Evolutionary conservation across 2,888 invertebrate species (phyloP).

Genomic region (Entomobrya multifasciata): DNA sequence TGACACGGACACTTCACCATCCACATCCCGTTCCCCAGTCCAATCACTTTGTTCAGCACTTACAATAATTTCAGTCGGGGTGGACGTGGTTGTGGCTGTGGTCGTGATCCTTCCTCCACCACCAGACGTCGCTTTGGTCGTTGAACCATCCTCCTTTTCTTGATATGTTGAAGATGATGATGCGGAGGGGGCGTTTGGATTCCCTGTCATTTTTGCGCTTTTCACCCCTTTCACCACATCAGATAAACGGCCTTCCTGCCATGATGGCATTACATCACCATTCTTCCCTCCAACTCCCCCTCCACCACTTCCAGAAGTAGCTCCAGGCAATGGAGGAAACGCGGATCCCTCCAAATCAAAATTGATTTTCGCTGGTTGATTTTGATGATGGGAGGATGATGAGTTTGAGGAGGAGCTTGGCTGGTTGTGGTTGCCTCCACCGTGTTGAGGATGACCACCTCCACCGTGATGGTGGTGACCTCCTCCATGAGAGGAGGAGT

Average conservation of each 20-base stretch:
- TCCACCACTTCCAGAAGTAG: no score
- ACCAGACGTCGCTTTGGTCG: neutral
- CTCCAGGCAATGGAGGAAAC: slow-evolving; percentile 90
- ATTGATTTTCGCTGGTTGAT: slow-evolving; percentile 80
- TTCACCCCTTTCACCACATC: slow-evolving; percentile 90
- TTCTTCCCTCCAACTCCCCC: slow-evolving; percentile 73
- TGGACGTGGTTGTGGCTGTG: slow-evolving; percentile 13
- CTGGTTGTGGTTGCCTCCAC: slow-evolving; percentile 13
- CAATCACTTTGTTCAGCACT: slow-evolving; percentile 76
- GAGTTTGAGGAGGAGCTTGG: neutral
- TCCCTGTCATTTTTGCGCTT: slow-evolving; percentile 82
- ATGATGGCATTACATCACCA: slow-evolving; percentile 76
- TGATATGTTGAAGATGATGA: slow-evolving; percentile 31
- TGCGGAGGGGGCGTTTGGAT: slow-evolving; percentile 13
- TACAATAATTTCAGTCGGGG: slow-evolving; percentile 75
- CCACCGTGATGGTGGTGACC: slow-evolving; percentile 58
- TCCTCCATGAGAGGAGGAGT: no score
- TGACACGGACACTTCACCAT: slow-evolving; percentile 77
- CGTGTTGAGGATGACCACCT: slow-evolving; percentile 29
- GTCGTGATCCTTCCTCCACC: neutral
- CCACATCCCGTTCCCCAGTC: slow-evolving; percentile 65
- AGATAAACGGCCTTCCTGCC: slow-evolving; percentile 84
- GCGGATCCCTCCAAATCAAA: slow-evolving; percentile 90
- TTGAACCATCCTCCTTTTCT: slow-evolving; percentile 76
- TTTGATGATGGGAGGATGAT: neutral